Base-by-base conservation (phyloP, 2,888 invertebrate genomes). In the Hedychridium roseum region DNA sequence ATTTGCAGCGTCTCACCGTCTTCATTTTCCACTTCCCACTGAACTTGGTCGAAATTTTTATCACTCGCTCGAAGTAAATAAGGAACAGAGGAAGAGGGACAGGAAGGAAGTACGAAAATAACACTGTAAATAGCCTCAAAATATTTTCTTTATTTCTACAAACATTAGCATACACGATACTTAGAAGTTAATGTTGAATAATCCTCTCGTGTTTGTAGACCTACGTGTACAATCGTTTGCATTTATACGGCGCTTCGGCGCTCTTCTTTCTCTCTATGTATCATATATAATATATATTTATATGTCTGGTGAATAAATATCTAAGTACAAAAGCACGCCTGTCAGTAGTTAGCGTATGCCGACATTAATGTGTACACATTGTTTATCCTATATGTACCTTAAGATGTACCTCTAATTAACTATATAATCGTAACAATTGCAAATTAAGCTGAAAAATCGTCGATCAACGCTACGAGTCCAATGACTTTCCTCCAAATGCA, bases 301-400 rank as follows among this genome's bases (percentile, higher is more conserved):
- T 46, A 35, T 46, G 57, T 51, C 49, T 53, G 50, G 57, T 66
- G 62, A 71, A 74, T 71, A 73, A 73, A 73, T 73, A 73, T 70
- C 70, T 72, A 72, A 74, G 72, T 74, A 73, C 69, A 70, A 70
- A 71, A 70, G 67, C 66, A 58, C 62, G 54, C 38, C 36, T 50
- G 43, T 49, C 53, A 28, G 50, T 54, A 49, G 55, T 41, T 30
- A 18, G 38, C 28, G 39, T 50, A 36, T 35, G 11, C 50, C 31
- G 34, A 28, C 43, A 43, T 59, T 54, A 50, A 62, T 57, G 44
- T 18, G 23, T 39, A 38, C 46, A 54, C 9, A 34, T 42, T 44
- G 49, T 15, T 40, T 39, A 36, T 31, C n/a, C 39, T 45, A 40
- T 36, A 30, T 18, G 37, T 42, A n/a, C n/a, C n/a, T n/a, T n/a